Evolutionary conservation across 2,113 vertebrate species (phyloP).

Genomic region (Terrapene triunguis): DNA sequence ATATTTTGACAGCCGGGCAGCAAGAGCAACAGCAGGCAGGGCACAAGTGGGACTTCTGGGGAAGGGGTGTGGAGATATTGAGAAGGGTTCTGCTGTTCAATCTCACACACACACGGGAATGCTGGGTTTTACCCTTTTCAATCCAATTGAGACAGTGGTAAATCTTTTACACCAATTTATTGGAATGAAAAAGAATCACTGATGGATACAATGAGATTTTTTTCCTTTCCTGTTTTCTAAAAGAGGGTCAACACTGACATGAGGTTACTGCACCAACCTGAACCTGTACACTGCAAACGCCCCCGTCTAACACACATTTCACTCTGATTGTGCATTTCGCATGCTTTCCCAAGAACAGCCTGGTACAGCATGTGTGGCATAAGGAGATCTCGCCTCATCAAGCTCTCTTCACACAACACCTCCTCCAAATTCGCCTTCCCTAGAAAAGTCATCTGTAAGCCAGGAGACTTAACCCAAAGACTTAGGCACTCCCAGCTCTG

Average conservation of each 20-base stretch:
- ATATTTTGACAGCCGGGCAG: conserved; percentile 67
- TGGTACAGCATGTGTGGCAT: not conserved
- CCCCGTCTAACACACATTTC: fast-evolving
- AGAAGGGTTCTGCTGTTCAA: not conserved
- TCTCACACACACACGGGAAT: not conserved
- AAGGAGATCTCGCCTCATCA: not conserved
- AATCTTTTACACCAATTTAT: not conserved
- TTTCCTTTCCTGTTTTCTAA: not conserved
- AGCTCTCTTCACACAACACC: not conserved
- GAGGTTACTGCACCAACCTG: not conserved
- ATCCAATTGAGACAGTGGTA: not conserved
- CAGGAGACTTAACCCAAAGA: not conserved
- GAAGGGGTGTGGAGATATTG: not conserved
- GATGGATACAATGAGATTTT: not conserved
- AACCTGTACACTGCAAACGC: fast-evolving
- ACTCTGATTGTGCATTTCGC: not conserved
- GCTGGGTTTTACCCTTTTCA: not conserved
- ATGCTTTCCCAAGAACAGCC: not conserved
- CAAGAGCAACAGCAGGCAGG: conserved; percentile 34
- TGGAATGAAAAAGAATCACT: not conserved
- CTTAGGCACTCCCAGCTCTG: not conserved
- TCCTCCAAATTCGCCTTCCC: not conserved
- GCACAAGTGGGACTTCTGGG: not conserved
- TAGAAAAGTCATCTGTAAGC: not conserved
- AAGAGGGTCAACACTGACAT: fast-evolving